Evolutionary conservation across 2,888 invertebrate genomes (phyloP).

Genomic region (Sympetrum striolatum): DNA sequence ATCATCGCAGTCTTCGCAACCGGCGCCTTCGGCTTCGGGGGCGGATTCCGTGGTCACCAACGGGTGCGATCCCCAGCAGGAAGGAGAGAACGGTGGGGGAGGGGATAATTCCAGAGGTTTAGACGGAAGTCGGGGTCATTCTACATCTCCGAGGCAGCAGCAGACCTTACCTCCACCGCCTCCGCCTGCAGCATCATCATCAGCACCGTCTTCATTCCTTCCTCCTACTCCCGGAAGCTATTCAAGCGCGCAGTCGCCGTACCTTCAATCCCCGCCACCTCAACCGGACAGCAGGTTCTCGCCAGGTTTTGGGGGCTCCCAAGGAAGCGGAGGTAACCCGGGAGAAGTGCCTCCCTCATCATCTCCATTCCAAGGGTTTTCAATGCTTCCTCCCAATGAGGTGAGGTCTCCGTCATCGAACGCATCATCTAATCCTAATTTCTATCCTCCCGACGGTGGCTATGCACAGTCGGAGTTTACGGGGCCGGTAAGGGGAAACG

Average conservation of each 20-base stretch:
- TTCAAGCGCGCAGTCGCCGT: constrained; percentile 72
- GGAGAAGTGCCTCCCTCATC: not conserved
- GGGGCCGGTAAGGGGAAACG: not conserved
- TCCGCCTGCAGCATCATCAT: not conserved
- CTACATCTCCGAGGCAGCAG: not conserved
- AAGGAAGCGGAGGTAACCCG: not conserved
- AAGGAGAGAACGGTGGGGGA: not conserved
- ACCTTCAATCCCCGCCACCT: constrained; percentile 67
- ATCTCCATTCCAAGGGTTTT: constrained; percentile 7
- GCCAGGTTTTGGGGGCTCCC: constrained; percentile 1
- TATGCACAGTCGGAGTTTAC: constrained; percentile 8
- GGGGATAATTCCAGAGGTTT: not conserved
- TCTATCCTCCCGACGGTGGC: not conserved
- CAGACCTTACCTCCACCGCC: not conserved
- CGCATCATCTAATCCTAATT: not conserved
- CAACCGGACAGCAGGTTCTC: constrained; percentile 49
- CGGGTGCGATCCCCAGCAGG: constrained; percentile 24
- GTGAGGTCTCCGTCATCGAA: constrained; percentile 10
- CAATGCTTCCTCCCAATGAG: constrained; percentile 1
- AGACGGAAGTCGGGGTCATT: not conserved
- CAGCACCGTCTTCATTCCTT: constrained; percentile 62
- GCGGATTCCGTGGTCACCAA: constrained; percentile 3
- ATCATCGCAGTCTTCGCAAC: constrained; percentile 58
- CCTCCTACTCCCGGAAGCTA: constrained; percentile 72
- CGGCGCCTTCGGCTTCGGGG: not conserved